Percentiles rank a stretch among this genome's conserved stretches.
phyloP scores from a whole-genome alignment of 2,888 invertebrate genomes.

The Macrosiphum euphorbiae region DNA sequence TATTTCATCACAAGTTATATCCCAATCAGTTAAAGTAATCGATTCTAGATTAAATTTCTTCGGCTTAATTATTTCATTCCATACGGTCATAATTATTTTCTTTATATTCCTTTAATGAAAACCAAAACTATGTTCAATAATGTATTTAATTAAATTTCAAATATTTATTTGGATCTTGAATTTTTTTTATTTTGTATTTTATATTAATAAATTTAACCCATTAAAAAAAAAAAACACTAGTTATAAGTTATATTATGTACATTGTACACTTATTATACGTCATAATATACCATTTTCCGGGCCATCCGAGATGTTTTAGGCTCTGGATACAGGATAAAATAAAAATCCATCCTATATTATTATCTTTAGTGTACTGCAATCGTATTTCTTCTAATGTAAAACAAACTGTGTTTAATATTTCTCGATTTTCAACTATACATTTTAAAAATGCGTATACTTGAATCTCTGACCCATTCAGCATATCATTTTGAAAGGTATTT shows the following conservation, averaged over 20 bases:
- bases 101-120: neutral
- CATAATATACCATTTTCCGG: neutral
- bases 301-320: neutral
- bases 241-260: neutral
- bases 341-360: neutral
- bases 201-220: too few species aligned
- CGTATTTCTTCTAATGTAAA: constrained; percentile 26
- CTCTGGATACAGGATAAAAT: neutral
- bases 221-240: neutral
- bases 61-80: constrained; percentile 16
- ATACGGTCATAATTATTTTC: neutral
- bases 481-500: neutral
- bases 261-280: neutral
- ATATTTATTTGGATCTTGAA: neutral
- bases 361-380: neutral
- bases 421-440: neutral
- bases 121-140: neutral
- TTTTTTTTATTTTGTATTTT: too few species aligned
- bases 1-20: neutral
- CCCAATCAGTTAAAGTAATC: neutral
- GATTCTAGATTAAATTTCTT: neutral
- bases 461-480: too few species aligned
- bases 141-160: neutral
- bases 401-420: neutral
- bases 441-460: neutral